Evolutionary conservation across 2,888 invertebrate genomes (phyloP).

Genomic region (Amorpha juglandis): DNA sequence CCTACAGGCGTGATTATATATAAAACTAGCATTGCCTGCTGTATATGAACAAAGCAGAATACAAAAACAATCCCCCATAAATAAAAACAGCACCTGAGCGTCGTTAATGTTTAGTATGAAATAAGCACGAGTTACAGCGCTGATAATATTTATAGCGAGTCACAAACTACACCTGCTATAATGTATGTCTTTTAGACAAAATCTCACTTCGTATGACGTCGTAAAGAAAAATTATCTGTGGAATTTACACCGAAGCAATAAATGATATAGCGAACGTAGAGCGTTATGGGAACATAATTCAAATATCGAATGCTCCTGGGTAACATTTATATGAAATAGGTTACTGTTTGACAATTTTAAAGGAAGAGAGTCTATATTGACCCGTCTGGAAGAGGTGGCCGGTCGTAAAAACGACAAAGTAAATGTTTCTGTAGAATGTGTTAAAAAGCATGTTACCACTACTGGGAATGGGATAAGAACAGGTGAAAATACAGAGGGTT

Average conservation of each 20-base stretch:
- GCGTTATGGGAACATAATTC: neutral
- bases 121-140: neutral
- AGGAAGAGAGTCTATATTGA: too few species aligned
- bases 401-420: too few species aligned
- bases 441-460: too few species aligned
- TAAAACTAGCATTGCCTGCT: neutral
- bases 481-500: too few species aligned
- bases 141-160: constrained; percentile 18
- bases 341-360: too few species aligned
- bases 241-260: constrained; percentile 24
- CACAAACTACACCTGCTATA: constrained; percentile 23
- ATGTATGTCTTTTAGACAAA: constrained; percentile 19
- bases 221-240: constrained; percentile 24
- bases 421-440: too few species aligned
- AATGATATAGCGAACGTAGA: neutral
- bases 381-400: too few species aligned
- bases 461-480: too few species aligned
- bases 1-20: too few species aligned
- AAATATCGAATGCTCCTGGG: neutral
- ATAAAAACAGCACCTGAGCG: constrained; percentile 9
- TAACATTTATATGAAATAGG: neutral
- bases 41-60: neutral
- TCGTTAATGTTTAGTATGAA: neutral
- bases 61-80: constrained; percentile 10
- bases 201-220: constrained; percentile 24